Base-by-base conservation (phyloP, 53 echinoderm and acorn worm genomes). In the Crossaster papposus region DNA sequence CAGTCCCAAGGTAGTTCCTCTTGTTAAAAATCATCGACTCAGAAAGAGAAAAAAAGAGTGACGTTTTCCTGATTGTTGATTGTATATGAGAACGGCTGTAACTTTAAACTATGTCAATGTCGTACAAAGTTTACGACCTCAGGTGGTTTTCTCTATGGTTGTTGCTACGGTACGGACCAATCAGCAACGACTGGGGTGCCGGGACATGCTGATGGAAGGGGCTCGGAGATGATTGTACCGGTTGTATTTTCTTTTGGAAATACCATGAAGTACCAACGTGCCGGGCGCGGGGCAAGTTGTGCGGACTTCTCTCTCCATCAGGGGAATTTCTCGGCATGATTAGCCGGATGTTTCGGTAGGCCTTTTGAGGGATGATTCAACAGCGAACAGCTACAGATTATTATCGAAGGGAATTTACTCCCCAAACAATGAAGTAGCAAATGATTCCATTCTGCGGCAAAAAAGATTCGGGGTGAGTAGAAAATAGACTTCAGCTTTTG, bases 371-470 rank as follows among this genome's bases (percentile, higher is more conserved):
- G 17, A 73, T 73, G 35, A 33, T 35, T 33, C 36, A 35, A 35
- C 74, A 24, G 34, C n/a, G n/a, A n/a, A n/a, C n/a, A n/a, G n/a
- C n/a, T n/a, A n/a, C 20, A 82, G 18, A 37, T 50, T 82, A 0
- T 82, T 63, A 29, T 36, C 3, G 44, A 82, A 14, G 33, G 65
- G 28, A 65, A 44, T 26, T 65, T 38, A 51, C 22, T 31, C 71
- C 51, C 44, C n/a, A n/a, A 72, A 65, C 12, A 23, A 84, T 54
- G 31, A 17, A 18, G 10, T 84, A 84, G 84, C 84, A 30, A 38
- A 84, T 84, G 84, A 71, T 51, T 50, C 71, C 84, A 30, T 52
- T 72, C 4, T 52, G 50, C 54, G 84, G 29, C 7, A 72, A 84
- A 51, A 53, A 50, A 12, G 20, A 28, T 28, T 72, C 52, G 8